Conservation (phyloP, 2,113 vertebrate genomes). For the Cinclus mexicanus region DNA sequence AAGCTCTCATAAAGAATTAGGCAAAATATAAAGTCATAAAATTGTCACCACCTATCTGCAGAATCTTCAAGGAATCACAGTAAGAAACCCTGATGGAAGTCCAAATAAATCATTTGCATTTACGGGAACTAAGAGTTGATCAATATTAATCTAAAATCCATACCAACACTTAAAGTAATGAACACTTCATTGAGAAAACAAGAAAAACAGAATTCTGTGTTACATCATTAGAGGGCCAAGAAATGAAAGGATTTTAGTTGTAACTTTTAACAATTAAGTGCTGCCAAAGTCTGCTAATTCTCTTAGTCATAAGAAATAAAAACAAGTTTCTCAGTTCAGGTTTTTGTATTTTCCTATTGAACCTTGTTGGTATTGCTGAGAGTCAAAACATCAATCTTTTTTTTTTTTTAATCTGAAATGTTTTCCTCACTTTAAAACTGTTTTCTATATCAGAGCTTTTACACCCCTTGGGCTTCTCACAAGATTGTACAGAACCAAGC, state of each 20-base stretch:
- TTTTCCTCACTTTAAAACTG: neutral
- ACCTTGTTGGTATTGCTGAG: neutral
- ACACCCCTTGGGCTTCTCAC: neutral
- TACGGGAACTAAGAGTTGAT: neutral
- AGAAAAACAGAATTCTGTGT: neutral
- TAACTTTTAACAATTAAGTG: neutral
- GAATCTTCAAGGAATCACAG: neutral
- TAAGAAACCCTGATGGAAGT: neutral
- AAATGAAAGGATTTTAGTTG: neutral
- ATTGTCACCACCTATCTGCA: neutral
- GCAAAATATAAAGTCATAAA: neutral
- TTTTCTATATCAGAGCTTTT: neutral
- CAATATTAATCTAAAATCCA: neutral
- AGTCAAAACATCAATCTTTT: neutral
- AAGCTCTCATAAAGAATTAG: neutral
- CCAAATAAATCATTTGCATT: neutral
- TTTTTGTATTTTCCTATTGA: neutral
- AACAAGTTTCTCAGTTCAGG: neutral
- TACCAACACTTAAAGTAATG: neutral
- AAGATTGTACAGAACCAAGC: neutral
- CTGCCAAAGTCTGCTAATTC: neutral
- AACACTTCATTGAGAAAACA: neutral
- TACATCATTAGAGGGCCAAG: neutral
- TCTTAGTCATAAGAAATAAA: slow-evolving; percentile 5
- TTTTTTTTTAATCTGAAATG: neutral